phyloP scores from a whole-genome alignment of 2,113 vertebrate species.

The Grallaria varia region DNA sequence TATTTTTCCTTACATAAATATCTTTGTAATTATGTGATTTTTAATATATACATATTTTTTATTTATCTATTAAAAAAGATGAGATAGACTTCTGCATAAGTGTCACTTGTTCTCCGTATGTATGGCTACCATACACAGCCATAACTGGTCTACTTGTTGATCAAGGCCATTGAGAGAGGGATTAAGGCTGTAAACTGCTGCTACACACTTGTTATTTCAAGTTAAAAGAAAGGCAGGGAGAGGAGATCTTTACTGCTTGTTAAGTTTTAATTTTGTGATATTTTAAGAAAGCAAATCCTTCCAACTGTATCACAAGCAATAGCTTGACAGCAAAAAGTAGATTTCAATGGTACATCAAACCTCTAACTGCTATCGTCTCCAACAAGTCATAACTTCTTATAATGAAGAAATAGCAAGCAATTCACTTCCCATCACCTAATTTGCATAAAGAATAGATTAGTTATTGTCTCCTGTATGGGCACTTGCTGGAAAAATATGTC shows the following conservation, averaged over 20 bases:
- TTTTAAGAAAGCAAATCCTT: background rate
- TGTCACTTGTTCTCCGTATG: background rate
- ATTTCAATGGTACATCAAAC: background rate
- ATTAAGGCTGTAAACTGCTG: background rate
- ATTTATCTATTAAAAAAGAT: background rate
- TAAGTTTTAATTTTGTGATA: background rate
- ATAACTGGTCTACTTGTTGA: background rate
- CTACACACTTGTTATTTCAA: background rate
- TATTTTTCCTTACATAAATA: background rate
- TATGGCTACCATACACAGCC: background rate
- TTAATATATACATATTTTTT: background rate
- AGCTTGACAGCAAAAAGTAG: background rate
- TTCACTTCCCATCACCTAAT: background rate
- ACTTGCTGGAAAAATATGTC: background rate
- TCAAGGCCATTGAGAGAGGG: background rate
- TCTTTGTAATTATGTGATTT: background rate
- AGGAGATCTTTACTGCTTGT: background rate
- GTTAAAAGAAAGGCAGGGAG: background rate
- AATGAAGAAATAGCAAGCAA: background rate
- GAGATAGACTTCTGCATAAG: background rate
- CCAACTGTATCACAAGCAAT: background rate
- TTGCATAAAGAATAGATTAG: background rate
- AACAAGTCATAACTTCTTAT: background rate
- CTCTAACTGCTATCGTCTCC: background rate
- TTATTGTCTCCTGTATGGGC: background rate